These are phyloP conservation scores for Mixornis gularis DNA, from an alignment of 2,113 vertebrate genomes.

Conservation along the genomic window DNA sequence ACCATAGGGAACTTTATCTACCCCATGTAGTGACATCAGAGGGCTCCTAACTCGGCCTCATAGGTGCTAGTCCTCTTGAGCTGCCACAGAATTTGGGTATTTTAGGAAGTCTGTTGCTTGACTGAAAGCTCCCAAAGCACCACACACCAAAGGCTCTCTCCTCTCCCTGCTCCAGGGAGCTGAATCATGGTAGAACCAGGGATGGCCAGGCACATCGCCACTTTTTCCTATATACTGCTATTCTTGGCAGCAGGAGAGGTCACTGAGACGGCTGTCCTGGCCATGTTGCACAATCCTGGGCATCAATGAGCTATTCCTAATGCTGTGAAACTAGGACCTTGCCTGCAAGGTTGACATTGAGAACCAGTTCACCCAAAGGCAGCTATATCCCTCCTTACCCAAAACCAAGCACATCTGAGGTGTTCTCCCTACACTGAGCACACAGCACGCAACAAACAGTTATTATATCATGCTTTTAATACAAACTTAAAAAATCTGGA, in stretches of 20 bases:
- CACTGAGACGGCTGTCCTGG: not conserved
- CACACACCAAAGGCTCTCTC: accelerated
- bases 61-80: accelerated
- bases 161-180: not conserved
- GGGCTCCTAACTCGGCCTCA: accelerated
- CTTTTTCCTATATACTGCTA: not conserved
- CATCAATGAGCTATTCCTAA: not conserved
- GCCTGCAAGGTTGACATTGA: not conserved
- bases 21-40: accelerated
- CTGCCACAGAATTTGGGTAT: not conserved
- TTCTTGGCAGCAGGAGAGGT: not conserved
- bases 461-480: conserved; percentile 87
- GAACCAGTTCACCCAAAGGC: accelerated
- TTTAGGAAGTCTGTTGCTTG: not conserved
- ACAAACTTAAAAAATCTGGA: conserved; percentile 89
- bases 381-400: accelerated
- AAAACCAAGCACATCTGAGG: accelerated
- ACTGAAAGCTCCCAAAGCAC: not conserved
- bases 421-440: not conserved
- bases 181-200: not conserved
- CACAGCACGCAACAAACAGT: not conserved
- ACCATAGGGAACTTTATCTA: not conserved
- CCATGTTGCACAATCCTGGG: accelerated
- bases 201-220: not conserved
- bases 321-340: accelerated